phyloP scores from a whole-genome alignment of 2,888 invertebrate species.

The Ennomos quercinarius region DNA sequence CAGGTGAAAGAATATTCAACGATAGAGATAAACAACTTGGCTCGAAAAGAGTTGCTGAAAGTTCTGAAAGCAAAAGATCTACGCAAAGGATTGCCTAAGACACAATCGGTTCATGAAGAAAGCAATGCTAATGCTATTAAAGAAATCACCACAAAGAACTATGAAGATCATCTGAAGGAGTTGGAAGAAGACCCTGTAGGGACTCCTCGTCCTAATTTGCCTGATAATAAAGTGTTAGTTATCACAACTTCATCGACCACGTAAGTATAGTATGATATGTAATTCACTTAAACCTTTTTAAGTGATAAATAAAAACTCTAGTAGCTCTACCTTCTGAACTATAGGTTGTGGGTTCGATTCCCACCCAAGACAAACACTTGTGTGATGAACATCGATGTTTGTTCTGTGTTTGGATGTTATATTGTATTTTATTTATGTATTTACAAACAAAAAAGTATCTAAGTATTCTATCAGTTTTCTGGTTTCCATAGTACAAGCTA shows the following conservation, averaged over 20 bases:
- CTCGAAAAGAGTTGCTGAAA: slow-evolving; percentile 62
- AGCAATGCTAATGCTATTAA: slow-evolving; percentile 34
- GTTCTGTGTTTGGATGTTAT: too few species aligned
- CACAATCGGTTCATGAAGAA: slow-evolving; percentile 42
- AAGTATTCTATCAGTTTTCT: too few species aligned
- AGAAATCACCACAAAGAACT: slow-evolving; percentile 54
- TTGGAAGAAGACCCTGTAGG: slow-evolving; percentile 76
- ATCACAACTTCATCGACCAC: slow-evolving; percentile 60
- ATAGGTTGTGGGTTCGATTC: too few species aligned
- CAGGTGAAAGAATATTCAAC: slow-evolving; percentile 76
- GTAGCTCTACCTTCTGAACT: too few species aligned
- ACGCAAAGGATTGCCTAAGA: slow-evolving; percentile 53
- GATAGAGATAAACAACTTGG: slow-evolving; percentile 72
- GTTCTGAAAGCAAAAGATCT: slow-evolving; percentile 60
- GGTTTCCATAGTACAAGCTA: too few species aligned
- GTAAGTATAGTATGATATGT: too few species aligned
- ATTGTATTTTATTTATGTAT: too few species aligned
- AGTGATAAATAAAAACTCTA: too few species aligned
- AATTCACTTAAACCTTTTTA: too few species aligned
- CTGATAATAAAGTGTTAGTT: slow-evolving; percentile 68
- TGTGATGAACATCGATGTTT: too few species aligned
- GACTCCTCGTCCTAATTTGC: slow-evolving; percentile 61
- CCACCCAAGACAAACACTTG: too few species aligned
- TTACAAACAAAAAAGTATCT: too few species aligned
- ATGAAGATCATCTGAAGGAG: slow-evolving; percentile 62